Evolutionary conservation across 2,797 vertebrate species (phyloP).

Genomic region (Chloroceryle inda): DNA sequence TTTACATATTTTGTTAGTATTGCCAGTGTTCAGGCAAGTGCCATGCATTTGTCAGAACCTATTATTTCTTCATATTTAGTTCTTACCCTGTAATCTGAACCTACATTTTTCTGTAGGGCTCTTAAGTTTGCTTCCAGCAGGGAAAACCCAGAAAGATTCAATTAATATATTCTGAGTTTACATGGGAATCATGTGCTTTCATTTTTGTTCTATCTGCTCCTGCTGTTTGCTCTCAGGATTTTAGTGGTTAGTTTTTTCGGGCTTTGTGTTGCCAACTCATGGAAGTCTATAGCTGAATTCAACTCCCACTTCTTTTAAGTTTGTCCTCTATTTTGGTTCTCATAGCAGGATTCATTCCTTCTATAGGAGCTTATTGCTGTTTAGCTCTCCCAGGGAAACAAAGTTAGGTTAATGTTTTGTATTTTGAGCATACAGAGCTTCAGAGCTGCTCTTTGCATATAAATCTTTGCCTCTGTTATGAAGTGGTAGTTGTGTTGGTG

Average conservation of each 20-base stretch:
- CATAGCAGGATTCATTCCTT: not conserved
- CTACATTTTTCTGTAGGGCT: not conserved
- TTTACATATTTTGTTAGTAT: not conserved
- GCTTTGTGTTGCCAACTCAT: not conserved
- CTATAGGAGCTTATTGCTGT: not conserved
- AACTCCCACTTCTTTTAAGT: slow-evolving; percentile 25
- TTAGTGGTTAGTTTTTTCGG: not conserved
- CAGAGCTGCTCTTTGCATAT: not conserved
- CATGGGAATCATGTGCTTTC: not conserved
- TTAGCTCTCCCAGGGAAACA: not conserved
- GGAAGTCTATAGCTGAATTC: slow-evolving; percentile 1
- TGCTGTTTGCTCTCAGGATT: slow-evolving; percentile 4
- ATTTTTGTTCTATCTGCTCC: not conserved
- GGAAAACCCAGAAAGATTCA: not conserved
- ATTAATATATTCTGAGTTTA: not conserved
- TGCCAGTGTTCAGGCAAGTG: not conserved
- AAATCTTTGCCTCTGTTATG: not conserved
- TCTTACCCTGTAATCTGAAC: not conserved
- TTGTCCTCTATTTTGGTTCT: not conserved
- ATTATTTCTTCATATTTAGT: not conserved
- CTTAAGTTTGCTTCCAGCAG: not conserved
- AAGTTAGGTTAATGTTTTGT: not conserved
- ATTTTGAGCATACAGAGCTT: not conserved
- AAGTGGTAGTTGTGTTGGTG: not conserved
- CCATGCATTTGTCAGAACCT: not conserved